These are phyloP conservation scores for Megalopta genalis DNA, from an alignment of 1,140 invertebrate genomes.

Conservation along the genomic window DNA sequence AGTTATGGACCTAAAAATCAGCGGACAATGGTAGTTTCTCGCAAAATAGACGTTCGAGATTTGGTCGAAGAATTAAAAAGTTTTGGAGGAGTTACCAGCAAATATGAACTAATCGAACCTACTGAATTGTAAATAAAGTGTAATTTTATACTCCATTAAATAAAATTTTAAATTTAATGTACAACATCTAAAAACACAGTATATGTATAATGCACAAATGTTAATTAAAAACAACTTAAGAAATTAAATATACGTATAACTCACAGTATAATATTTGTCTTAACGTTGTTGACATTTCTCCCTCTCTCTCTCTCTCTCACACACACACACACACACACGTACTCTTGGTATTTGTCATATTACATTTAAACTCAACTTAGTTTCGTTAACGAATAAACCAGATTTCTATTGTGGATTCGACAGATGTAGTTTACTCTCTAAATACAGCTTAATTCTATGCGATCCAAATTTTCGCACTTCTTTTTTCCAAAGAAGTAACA, in stretches of 20 bases:
- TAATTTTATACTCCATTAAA: background rate
- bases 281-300: background rate
- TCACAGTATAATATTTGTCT: background rate
- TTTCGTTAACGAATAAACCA: background rate
- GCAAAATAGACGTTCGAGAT: conserved; percentile 68
- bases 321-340: no score
- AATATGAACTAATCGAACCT: conserved; percentile 73
- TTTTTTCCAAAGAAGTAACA: no score
- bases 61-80: conserved; percentile 68
- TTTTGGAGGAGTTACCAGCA: conserved; percentile 69
- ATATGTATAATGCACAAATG: background rate
- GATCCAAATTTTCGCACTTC: no score
- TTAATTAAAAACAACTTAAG: background rate
- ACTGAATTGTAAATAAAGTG: conserved; percentile 27
- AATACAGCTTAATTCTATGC: no score
- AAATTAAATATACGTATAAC: background rate
- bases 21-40: conserved; percentile 69
- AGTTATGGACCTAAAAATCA: conserved; percentile 70
- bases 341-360: background rate
- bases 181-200: background rate
- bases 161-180: background rate
- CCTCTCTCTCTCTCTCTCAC: background rate
- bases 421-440: no score
- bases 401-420: background rate
- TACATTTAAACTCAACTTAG: no score